Percentiles rank a stretch among this genome's conserved stretches.
Evolutionary conservation across 2,113 vertebrate genomes (phyloP).

Genomic region (Cromileptes altivelis): DNA sequence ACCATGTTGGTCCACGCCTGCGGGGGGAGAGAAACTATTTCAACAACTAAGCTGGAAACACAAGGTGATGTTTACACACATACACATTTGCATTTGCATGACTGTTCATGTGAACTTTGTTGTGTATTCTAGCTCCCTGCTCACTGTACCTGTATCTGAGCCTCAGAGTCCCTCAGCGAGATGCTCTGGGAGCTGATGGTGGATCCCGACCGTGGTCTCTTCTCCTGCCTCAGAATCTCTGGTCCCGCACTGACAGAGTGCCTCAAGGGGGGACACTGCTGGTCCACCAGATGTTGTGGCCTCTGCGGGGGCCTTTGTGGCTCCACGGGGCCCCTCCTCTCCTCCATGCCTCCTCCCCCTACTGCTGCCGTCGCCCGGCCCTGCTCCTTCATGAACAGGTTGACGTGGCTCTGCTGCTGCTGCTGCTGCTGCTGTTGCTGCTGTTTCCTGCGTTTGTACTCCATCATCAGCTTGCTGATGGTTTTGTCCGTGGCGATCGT

Average conservation of each 20-base stretch:
- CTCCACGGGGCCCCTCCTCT: constrained; percentile 84
- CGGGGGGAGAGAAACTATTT: background rate
- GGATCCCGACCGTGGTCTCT: constrained; percentile 92
- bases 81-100: no score
- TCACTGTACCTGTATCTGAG: constrained; percentile 94
- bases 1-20: constrained; percentile 99
- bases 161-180: constrained; percentile 91
- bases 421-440: constrained; percentile 89
- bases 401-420: constrained; percentile 69
- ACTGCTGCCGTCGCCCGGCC: constrained; percentile 52
- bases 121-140: no score
- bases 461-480: constrained; percentile 94
- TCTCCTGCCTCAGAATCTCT: constrained; percentile 93
- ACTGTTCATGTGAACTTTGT: no score
- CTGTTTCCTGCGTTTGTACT: constrained; percentile 95
- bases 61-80: no score
- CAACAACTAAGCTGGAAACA: background rate
- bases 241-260: constrained; percentile 96
- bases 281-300: constrained; percentile 93
- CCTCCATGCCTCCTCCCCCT: constrained; percentile 80
- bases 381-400: constrained; percentile 91
- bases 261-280: constrained; percentile 88
- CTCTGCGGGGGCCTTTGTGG: constrained; percentile 86
- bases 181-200: constrained; percentile 92
- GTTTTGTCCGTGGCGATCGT: constrained; percentile 95